These are phyloP conservation scores for Cathartes aura DNA, from an alignment of 2,113 vertebrate species.

Conservation along the genomic window DNA sequence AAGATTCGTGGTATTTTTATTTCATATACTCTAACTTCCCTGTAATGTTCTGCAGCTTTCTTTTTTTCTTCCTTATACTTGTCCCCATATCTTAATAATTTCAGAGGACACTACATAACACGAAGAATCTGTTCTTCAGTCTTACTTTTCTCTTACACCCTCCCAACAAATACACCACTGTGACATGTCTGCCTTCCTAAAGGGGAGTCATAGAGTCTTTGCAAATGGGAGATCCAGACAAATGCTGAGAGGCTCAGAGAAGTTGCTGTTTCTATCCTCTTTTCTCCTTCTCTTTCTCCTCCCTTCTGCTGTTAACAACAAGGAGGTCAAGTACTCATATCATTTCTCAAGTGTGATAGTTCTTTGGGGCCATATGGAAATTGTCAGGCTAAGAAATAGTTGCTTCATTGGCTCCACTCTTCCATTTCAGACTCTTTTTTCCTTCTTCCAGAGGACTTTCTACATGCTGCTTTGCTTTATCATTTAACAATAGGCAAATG, in stretches of 20 bases:
- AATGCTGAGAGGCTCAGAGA: neutral
- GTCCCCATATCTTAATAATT: neutral
- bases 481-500: conserved; percentile 44
- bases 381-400: neutral
- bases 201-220: neutral
- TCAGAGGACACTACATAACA: neutral
- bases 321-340: neutral
- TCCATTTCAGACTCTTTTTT: neutral
- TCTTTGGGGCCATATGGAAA: neutral
- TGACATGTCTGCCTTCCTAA: neutral
- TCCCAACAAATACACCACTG: neutral
- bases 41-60: neutral
- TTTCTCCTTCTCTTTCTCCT: neutral
- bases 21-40: neutral
- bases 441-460: conserved; percentile 10
- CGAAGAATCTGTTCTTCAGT: neutral
- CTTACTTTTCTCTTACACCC: neutral
- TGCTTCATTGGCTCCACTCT: neutral
- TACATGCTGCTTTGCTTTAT: conserved; percentile 33
- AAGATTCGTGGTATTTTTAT: neutral
- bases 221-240: neutral
- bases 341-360: neutral
- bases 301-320: neutral
- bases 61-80: neutral
- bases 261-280: neutral